Base-by-base conservation (phyloP, 2,113 vertebrate genomes). In the Ptychochromis oligacanthus region DNA sequence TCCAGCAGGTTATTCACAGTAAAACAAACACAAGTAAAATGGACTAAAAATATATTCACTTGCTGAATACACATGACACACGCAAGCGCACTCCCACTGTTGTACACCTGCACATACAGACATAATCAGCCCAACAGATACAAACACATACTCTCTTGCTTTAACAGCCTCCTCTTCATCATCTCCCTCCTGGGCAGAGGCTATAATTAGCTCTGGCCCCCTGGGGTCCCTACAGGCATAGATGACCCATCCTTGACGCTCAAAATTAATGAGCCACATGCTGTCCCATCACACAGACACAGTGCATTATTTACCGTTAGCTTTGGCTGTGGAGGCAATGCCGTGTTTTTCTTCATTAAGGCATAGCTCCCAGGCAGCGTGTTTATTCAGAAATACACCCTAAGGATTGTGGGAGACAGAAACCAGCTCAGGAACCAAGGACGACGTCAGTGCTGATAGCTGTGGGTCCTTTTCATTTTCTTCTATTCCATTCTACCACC, bases 171-270 rank as follows among this genome's bases (percentile, higher is more conserved):
- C 86, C 83, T 82, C 84, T 81, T 81, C 82, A 81, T 85, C 79
- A n/a, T n/a, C n/a, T 60, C 67, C 77, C 85, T 84, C 43, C 81
- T 58, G 77, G 83, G 79, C 34, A 56, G 46, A 80, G 54, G 67
- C 82, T 90, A 91, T 92, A 92, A 92, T 92, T 93, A 93, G 88
- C 43, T 1, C 15, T n/a, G 75, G 55, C 88, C 90, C 88, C 84
- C 57, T 9, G 87, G 87, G 87, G 55, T 77, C 85, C 59, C 82
- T 55, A 56, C 77, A 60, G 80, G 84, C 81, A 24, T 54, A 82
- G 59, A 85, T 88, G 88, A 90, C 89, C 85, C 89, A 70, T 70
- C 70, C 54, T 70, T 75, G 87, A 88, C 12, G 65, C 70, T 80
- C 80, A 70, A 77, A 88, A 92, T 91, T 87, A 92, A 92, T 88